phyloP scores from a whole-genome alignment of 2,113 vertebrate genomes.

The Ictalurus punctatus region DNA sequence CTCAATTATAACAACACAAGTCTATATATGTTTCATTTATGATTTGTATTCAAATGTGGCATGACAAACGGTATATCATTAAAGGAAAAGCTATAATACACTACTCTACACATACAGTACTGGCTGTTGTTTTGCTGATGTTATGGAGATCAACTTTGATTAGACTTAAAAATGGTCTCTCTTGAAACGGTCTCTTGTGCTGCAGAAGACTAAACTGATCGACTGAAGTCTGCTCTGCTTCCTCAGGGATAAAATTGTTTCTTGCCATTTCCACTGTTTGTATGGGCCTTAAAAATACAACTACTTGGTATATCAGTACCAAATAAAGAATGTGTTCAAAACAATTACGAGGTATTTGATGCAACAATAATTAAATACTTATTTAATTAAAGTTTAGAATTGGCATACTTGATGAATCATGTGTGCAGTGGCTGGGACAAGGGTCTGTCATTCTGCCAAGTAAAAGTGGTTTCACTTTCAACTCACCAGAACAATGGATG shows the following conservation, averaged over 20 bases:
- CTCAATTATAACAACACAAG: background rate
- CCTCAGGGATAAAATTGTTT: background rate
- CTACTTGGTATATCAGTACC: background rate
- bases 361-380: background rate
- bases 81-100: background rate
- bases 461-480: conserved; percentile 7
- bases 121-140: background rate
- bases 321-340: background rate
- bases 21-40: conserved; percentile 9
- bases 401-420: background rate
- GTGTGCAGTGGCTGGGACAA: background rate
- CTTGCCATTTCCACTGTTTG: background rate
- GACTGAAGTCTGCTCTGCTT: background rate
- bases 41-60: background rate
- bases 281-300: background rate
- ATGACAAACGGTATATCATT: background rate
- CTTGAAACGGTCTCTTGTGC: background rate
- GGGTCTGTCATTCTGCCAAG: conserved; percentile 1
- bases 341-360: background rate
- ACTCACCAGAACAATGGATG: conserved; percentile 1
- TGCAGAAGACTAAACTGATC: background rate
- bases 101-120: background rate
- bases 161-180: background rate
- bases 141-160: background rate
- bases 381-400: background rate